Evolutionary conservation across 2,888 invertebrate genomes (phyloP).

Genomic region (Phragmatobia fuliginosa): DNA sequence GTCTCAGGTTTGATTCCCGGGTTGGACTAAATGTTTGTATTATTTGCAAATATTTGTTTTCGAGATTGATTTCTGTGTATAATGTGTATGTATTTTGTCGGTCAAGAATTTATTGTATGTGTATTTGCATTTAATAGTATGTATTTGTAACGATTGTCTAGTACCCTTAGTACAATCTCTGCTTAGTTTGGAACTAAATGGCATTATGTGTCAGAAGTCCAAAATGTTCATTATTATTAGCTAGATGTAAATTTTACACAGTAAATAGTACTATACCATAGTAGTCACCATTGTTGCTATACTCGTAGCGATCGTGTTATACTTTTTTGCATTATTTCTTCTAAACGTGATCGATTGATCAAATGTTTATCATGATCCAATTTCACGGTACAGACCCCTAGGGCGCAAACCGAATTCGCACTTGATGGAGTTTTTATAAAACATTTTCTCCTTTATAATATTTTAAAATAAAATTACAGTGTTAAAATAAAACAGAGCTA

Average conservation of each 20-base stretch:
- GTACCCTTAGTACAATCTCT: too few relatives aligned
- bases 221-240: too few relatives aligned
- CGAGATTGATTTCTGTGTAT: too few relatives aligned
- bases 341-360: conserved; percentile 20
- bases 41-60: too few relatives aligned
- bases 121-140: too few relatives aligned
- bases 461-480: not conserved
- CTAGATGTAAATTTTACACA: not conserved
- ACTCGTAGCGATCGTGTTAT: conserved; percentile 3
- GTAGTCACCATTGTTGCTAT: not conserved
- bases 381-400: conserved; percentile 21
- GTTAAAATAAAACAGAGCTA: not conserved
- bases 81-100: too few relatives aligned
- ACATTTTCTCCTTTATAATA: conserved; percentile 9
- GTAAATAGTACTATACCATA: not conserved
- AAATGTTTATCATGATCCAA: conserved; percentile 14
- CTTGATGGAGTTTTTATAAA: conserved; percentile 7
- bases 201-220: too few relatives aligned
- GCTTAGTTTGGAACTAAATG: too few relatives aligned
- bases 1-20: too few relatives aligned
- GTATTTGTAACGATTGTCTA: too few relatives aligned
- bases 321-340: conserved; percentile 23
- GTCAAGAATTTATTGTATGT: too few relatives aligned
- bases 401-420: conserved; percentile 16
- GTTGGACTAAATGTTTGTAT: too few relatives aligned